Conservation (phyloP, 2,888 invertebrate species). For the Acanthopleura granulata region DNA sequence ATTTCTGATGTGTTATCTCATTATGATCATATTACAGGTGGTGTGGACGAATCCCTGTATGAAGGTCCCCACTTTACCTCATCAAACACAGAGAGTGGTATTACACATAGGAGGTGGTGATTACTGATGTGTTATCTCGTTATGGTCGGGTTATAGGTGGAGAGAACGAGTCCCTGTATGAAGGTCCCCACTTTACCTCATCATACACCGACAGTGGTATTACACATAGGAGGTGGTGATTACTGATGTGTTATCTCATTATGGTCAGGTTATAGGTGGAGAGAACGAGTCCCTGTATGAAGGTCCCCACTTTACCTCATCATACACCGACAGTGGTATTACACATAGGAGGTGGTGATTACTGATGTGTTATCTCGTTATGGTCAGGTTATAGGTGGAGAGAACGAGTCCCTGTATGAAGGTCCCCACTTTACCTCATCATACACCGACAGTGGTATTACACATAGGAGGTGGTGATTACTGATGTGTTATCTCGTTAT, state of each 20-base stretch:
- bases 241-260: too few relatives aligned
- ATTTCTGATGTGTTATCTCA: conserved; percentile 64
- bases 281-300: too few relatives aligned
- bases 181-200: conserved; percentile 64
- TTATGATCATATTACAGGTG: conserved; percentile 68
- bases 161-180: conserved; percentile 40
- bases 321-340: conserved; percentile 75
- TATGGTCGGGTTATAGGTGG: conserved; percentile 68
- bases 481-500: too few relatives aligned
- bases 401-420: too few relatives aligned
- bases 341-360: too few relatives aligned
- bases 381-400: too few relatives aligned
- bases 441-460: too few relatives aligned
- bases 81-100: conserved; percentile 75
- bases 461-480: too few relatives aligned
- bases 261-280: too few relatives aligned
- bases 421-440: too few relatives aligned
- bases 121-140: conserved; percentile 63
- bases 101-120: conserved; percentile 73
- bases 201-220: conserved; percentile 75
- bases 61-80: conserved; percentile 66
- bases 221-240: too few relatives aligned
- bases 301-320: conserved; percentile 69
- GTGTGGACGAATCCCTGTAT: conserved; percentile 51
- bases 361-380: too few relatives aligned